Percentiles rank a stretch among this genome's conserved stretches.
These are phyloP conservation scores for Hippocampus guttulatus DNA, from an alignment of 2,113 vertebrate species.

Conservation along the genomic window DNA sequence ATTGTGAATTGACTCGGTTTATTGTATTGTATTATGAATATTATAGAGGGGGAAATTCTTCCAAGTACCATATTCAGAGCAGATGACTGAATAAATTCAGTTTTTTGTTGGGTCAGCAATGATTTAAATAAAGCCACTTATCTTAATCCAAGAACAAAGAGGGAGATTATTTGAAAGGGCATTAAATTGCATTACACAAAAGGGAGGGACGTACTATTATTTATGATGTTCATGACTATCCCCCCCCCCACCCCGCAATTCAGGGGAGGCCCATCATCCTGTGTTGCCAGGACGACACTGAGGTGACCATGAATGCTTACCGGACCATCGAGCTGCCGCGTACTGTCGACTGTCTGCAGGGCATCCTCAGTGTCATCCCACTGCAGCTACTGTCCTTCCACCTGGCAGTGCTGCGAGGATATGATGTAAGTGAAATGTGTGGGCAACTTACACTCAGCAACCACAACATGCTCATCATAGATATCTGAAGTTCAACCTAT, in stretches of 20 bases:
- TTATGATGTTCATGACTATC: neutral
- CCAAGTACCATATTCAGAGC: neutral
- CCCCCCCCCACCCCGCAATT: conserved; percentile 5
- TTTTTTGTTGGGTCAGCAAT: neutral
- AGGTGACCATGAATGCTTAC: conserved; percentile 82
- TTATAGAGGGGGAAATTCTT: neutral
- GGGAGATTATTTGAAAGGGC: neutral
- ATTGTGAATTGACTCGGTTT: neutral
- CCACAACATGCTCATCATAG: neutral
- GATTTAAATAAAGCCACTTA: neutral
- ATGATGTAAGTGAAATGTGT: conserved; percentile 76
- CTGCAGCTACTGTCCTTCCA: conserved; percentile 94
- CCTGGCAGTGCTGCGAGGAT: conserved; percentile 92
- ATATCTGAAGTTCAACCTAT: neutral
- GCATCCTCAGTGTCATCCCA: conserved; percentile 89
- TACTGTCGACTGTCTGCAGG: conserved; percentile 93
- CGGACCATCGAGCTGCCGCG: conserved; percentile 87
- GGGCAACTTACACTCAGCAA: neutral
- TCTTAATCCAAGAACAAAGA: neutral
- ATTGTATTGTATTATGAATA: neutral
- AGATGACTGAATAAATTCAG: neutral
- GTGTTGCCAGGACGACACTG: conserved; percentile 84
- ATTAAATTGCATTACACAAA: neutral
- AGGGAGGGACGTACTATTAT: neutral
- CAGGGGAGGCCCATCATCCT: conserved; percentile 94